phyloP scores from a whole-genome alignment of 2,113 vertebrate species.

The human region DNA sequence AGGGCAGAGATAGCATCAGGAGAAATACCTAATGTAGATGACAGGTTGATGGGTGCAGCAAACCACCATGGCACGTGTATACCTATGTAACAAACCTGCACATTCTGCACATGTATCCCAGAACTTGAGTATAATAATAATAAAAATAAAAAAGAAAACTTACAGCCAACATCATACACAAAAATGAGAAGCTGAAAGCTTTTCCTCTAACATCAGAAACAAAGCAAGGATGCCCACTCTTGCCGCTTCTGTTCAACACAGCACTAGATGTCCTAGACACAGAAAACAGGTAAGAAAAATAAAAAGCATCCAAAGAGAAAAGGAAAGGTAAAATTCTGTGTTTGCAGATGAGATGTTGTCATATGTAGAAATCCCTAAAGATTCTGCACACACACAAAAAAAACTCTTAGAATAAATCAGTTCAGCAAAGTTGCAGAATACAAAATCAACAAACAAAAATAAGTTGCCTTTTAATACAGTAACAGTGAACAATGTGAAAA shows the following conservation, averaged over 20 bases:
- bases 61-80: too few species aligned
- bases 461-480: neutral
- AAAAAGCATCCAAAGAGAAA: neutral
- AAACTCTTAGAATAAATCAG: neutral
- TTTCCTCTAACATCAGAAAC: neutral
- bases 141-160: neutral
- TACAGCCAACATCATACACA: neutral
- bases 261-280: neutral
- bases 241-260: neutral
- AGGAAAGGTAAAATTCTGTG: neutral
- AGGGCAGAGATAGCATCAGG: too few species aligned
- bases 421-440: neutral
- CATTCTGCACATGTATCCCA: too few species aligned
- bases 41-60: too few species aligned
- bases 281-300: neutral
- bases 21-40: too few species aligned
- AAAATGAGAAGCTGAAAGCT: neutral
- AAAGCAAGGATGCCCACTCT: neutral
- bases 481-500: neutral
- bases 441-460: neutral
- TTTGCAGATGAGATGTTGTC: neutral
- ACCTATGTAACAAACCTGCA: too few species aligned
- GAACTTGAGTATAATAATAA: too few species aligned
- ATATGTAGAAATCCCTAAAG: neutral
- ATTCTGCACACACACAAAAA: neutral